Base-by-base conservation (phyloP, 2,888 invertebrate genomes). In the Drosophila pseudotakahashii region DNA sequence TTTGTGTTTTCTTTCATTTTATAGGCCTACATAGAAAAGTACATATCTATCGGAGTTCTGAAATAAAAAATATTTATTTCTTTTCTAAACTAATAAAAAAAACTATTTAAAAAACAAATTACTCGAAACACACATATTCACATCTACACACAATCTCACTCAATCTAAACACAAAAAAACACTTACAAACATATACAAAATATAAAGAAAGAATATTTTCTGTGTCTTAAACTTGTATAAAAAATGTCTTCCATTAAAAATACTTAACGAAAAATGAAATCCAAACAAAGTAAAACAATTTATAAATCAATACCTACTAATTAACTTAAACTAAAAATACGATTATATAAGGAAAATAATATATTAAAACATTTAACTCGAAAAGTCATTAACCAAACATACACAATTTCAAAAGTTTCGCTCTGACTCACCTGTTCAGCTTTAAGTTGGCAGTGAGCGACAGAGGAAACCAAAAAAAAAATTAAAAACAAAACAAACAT, bases 211-310 rank as follows among this genome's bases (percentile, higher is more conserved):
- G 89, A 90, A 91, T 89, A 91, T 90, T 92, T 91, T 91, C 91
- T 92, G 91, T 91, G 91, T 91, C 91, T 91, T 91, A 91, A 92
- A 92, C 91, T 92, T 92, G 91, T 91, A 91, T 92, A 91, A 91
- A 91, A 88, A 89, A 91, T 91, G 91, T 91, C 91, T 91, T 91
- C 91, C 92, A 91, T 91, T 91, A 91, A 87, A 87, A 90, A 90
- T 90, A 90, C 87, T 89, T 84, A 89, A 85, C 82, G 57, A 72
- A 77, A 68, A 76, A 51, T 74, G 45, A 74, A 71, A 63, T 58
- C 37, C 67, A 66, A 61, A 60, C 60, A 67, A 69, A 64, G 52
- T 52, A 69, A 73, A 61, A 66, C 66, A 55, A 82, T 73, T 77
- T 71, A 81, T 74, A 73, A 75, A 74, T 81, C 74, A 78, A 78